Conservation (phyloP, 2,797 vertebrate genomes). For the Tachyglossus aculeatus region DNA sequence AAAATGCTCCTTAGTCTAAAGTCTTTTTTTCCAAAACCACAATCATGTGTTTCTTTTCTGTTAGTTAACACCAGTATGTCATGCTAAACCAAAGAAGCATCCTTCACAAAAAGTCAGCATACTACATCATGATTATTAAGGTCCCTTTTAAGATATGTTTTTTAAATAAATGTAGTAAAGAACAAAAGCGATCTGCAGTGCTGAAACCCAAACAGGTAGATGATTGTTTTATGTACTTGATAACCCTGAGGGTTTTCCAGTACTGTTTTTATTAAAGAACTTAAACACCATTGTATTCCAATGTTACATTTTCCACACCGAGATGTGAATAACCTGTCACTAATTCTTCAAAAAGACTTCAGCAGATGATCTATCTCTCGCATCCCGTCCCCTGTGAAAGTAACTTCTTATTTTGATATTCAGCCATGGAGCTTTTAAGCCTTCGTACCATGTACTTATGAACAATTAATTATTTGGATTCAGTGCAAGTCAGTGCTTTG, state of each 20-base stretch:
- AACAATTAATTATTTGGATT: too few species aligned
- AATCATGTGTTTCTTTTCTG: neutral
- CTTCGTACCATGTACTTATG: too few species aligned
- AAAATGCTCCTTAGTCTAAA: conserved; percentile 16
- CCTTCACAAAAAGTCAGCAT: conserved; percentile 16
- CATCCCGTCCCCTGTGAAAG: too few species aligned
- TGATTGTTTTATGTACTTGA: neutral
- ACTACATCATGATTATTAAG: neutral
- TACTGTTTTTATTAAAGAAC: conserved; percentile 35
- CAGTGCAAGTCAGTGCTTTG: too few species aligned
- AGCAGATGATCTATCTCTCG: too few species aligned
- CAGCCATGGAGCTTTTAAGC: too few species aligned
- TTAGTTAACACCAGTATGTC: conserved; percentile 16
- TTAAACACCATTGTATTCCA: neutral
- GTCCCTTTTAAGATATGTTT: conserved; percentile 1
- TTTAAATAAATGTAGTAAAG: conserved; percentile 33
- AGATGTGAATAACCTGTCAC: neutral
- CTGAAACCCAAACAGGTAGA: neutral
- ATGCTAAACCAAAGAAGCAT: conserved; percentile 7
- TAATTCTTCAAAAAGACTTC: neutral
- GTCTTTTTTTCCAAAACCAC: neutral
- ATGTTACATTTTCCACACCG: neutral
- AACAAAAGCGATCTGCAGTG: neutral
- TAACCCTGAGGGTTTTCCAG: neutral
- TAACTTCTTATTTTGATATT: too few species aligned